Evolutionary conservation across 2,797 vertebrate species (phyloP).

Genomic region (Petrocephalus schoutedeni): DNA sequence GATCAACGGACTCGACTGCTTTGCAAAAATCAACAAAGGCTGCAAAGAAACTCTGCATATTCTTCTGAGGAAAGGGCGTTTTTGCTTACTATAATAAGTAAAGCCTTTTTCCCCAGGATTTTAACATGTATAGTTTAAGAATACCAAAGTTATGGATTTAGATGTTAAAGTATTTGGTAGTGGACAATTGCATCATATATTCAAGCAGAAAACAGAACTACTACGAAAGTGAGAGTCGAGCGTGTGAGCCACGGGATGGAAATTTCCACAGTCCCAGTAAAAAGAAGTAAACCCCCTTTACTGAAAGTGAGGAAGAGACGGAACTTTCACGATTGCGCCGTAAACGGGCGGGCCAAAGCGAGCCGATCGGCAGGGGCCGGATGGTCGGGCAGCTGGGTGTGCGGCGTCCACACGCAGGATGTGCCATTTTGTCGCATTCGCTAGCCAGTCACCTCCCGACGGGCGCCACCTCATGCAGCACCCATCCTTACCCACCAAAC

Average conservation of each 20-base stretch:
- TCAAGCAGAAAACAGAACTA: not conserved
- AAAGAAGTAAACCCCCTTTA: not conserved
- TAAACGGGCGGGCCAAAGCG: not conserved
- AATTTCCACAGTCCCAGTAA: not conserved
- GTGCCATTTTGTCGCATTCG: conserved; percentile 18
- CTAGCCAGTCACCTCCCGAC: conserved; percentile 9
- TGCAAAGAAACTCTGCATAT: no score
- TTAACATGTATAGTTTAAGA: not conserved
- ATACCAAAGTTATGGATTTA: not conserved
- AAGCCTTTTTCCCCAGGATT: not conserved
- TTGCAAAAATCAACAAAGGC: no score
- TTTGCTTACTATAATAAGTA: not conserved
- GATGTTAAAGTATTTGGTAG: not conserved
- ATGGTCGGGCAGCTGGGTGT: not conserved
- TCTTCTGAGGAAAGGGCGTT: not conserved
- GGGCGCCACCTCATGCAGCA: not conserved
- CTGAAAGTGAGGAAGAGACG: not conserved
- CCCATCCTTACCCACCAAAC: not conserved
- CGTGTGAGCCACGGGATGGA: not conserved
- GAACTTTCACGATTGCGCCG: not conserved
- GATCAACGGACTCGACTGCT: no score
- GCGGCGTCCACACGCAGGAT: not conserved
- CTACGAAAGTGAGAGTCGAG: not conserved
- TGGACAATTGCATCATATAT: not conserved
- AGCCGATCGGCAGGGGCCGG: not conserved